A percentile compares a stretch with the other conserved stretches of the same genome.
phyloP scores from a whole-genome alignment of 2,797 vertebrate species.

The Cottoperca gobio region DNA sequence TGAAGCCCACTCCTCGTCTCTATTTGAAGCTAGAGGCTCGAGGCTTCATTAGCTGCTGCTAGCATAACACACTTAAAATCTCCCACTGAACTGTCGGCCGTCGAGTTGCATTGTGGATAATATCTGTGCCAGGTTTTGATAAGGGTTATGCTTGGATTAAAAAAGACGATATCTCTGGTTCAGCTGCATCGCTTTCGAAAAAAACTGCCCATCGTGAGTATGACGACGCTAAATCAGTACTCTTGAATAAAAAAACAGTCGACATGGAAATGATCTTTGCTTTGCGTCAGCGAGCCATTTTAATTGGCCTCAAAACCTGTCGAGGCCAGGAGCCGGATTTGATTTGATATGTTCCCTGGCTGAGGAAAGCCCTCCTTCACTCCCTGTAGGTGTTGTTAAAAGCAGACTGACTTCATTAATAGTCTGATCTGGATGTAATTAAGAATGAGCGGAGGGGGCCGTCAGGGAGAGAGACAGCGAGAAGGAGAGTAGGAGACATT shows the following conservation, averaged over 20 bases:
- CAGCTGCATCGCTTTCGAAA: no score
- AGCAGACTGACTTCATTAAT: slow-evolving; percentile 78
- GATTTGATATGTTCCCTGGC: slow-evolving; percentile 58
- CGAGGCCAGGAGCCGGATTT: slow-evolving; percentile 50
- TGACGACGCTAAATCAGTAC: background rate
- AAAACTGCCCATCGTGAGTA: background rate
- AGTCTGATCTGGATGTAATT: slow-evolving; percentile 83
- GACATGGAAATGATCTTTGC: slow-evolving; percentile 8
- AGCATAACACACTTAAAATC: background rate
- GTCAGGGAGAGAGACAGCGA: slow-evolving; percentile 35
- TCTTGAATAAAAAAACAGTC: background rate
- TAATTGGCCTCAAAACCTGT: slow-evolving; percentile 55
- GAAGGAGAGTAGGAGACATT: slow-evolving; percentile 21
- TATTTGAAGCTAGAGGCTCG: background rate
- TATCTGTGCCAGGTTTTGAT: background rate
- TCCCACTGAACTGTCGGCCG: background rate
- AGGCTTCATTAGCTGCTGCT: background rate
- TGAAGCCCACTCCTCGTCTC: background rate
- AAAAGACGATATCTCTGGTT: background rate
- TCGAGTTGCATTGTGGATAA: background rate
- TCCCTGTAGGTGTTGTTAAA: slow-evolving; percentile 78
- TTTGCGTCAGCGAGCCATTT: slow-evolving; percentile 37
- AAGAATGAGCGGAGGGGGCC: slow-evolving; percentile 63
- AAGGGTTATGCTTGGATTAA: background rate
- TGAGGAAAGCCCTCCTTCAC: slow-evolving; percentile 62